Base-by-base conservation (phyloP, 2,888 invertebrate genomes). In the Dexiosoma caninum region DNA sequence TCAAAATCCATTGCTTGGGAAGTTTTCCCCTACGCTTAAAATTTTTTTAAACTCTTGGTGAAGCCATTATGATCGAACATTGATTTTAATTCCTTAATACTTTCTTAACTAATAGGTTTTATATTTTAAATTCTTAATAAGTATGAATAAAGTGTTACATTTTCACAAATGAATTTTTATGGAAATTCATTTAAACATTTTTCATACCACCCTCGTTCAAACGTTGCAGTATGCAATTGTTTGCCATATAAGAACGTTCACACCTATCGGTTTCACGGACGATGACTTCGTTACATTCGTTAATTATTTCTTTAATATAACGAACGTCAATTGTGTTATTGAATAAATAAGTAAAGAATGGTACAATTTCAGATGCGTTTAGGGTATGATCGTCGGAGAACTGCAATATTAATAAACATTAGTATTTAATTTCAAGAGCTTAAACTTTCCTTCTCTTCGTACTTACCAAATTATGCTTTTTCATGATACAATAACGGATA, bases 401-500 rank as follows among this genome's bases (percentile, higher is more conserved):
- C 80, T 80, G 14, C 0, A 76, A 14, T 4, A 8, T n/a, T n/a
- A n/a, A n/a, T n/a, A n/a, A n/a, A n/a, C n/a, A n/a, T n/a, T n/a
- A n/a, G 14, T 44, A 19, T 44, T 16, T 16, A 9, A 19, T 8
- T 14, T 19, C 2, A 2, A 21, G 5, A 12, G n/a, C n/a, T 19
- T 7, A 46, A 9, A 32, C 3, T 53, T 12, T 2, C 21, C 0
- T n/a, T 2, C 12, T 14, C 0, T 2, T 3, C 1, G 0, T n/a
- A n/a, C 30, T 69, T 69, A 83, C 83, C 82, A 83, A 55, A 2
- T 82, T 69, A 70, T 83, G 82, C 30, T 78, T 81, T 9, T 80
- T 81, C 83, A 83, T 83, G 1, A 83, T 82, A 46, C 83, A 83
- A 27, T 82, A 83, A 16, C 83, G 83, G 19, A 83, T 67, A 16